phyloP scores from a whole-genome alignment of 2,113 vertebrate genomes.

The Syngnathus typhle region DNA sequence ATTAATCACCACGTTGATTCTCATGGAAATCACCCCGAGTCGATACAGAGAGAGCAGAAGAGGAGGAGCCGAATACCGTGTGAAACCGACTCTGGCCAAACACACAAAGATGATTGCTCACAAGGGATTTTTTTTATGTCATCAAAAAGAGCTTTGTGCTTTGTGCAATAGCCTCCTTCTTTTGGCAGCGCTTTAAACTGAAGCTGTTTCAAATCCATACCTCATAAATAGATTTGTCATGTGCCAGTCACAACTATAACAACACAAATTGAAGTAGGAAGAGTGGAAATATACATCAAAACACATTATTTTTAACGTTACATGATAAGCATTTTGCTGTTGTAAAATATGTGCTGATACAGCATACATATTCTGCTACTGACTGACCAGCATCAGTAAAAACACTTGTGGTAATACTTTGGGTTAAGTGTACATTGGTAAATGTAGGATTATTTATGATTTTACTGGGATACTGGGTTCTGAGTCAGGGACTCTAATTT shows the following conservation, averaged over 20 bases:
- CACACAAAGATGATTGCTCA: conserved; percentile 56
- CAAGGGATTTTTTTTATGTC: conserved; percentile 53
- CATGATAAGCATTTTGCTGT: neutral
- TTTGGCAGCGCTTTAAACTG: conserved; percentile 23
- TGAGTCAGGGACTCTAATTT: conserved; percentile 64
- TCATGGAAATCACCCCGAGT: conserved; percentile 67
- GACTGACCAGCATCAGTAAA: conserved; percentile 35
- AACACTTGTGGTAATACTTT: conserved; percentile 39
- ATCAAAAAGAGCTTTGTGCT: conserved; percentile 54
- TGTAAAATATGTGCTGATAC: conserved; percentile 1
- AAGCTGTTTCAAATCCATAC: conserved; percentile 38
- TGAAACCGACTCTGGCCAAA: conserved; percentile 61
- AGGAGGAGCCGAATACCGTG: conserved; percentile 56
- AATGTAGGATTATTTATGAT: conserved; percentile 55
- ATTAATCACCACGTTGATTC: conserved; percentile 71
- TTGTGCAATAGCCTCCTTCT: conserved; percentile 39
- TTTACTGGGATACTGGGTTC: conserved; percentile 46
- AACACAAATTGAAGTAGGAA: neutral
- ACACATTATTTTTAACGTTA: neutral
- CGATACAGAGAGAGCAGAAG: conserved; percentile 46
- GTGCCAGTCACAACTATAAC: conserved; percentile 4
- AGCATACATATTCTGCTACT: conserved; percentile 19
- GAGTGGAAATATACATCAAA: neutral
- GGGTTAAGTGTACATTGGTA: conserved; percentile 37
- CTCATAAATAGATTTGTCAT: conserved; percentile 28